Evolutionary conservation across 1,140 invertebrate species (phyloP).

Genomic region (Acromyrmex heyeri): DNA sequence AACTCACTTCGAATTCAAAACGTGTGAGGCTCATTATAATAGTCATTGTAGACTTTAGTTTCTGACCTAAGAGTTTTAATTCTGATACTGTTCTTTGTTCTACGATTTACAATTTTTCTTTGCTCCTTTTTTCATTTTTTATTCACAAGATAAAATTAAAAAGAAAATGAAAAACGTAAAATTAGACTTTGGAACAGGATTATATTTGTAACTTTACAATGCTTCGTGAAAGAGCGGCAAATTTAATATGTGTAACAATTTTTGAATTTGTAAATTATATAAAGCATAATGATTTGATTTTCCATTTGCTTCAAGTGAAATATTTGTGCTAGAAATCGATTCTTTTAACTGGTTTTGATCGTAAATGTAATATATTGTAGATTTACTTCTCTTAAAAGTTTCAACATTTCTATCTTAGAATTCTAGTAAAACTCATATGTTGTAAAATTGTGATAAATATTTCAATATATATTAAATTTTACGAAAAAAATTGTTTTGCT

Average conservation of each 20-base stretch:
- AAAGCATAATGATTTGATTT: background rate
- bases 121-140: background rate
- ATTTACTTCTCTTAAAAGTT: slow-evolving; percentile 1
- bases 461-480: slow-evolving; percentile 40
- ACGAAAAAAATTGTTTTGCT: background rate
- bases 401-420: background rate
- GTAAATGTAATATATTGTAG: background rate
- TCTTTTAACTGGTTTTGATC: background rate
- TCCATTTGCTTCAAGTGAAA: background rate
- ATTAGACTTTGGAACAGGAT: background rate
- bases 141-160: background rate
- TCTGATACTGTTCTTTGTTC: background rate
- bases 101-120: slow-evolving; percentile 21
- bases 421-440: background rate
- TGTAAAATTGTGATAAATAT: slow-evolving; percentile 35
- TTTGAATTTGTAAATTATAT: background rate
- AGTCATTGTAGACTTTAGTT: slow-evolving; percentile 36
- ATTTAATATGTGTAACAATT: slow-evolving; percentile 5
- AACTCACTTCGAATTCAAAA: background rate
- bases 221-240: background rate
- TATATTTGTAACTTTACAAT: background rate
- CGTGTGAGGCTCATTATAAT: slow-evolving; percentile 1
- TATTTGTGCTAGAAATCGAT: slow-evolving; percentile 2
- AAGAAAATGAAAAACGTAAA: background rate
- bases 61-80: slow-evolving; percentile 20